Conservation (phyloP, 1,140 invertebrate species). For the Zaprionus kolodkinae region DNA sequence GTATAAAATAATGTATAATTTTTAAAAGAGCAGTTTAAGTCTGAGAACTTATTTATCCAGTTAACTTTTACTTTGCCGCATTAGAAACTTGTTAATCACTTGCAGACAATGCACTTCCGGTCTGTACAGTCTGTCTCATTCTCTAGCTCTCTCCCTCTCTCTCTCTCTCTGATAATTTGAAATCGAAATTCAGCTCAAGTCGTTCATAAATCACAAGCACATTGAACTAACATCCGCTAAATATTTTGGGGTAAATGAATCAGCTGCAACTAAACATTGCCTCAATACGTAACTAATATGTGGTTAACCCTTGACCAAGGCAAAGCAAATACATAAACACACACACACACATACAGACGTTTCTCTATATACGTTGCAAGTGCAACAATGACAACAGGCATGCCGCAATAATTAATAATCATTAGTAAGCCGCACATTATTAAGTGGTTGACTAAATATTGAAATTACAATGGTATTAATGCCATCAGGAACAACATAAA, state of each 20-base stretch:
- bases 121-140: background rate
- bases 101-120: background rate
- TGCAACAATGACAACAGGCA: constrained; percentile 43
- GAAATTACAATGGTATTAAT: constrained; percentile 79
- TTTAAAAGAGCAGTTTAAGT: background rate
- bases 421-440: constrained; percentile 81
- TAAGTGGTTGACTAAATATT: constrained; percentile 81
- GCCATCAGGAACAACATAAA: constrained; percentile 75
- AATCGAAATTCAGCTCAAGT: background rate
- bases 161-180: background rate
- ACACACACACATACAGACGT: background rate
- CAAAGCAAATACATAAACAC: constrained; percentile 14
- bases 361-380: background rate
- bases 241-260: constrained; percentile 41
- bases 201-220: constrained; percentile 28
- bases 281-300: constrained; percentile 63
- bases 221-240: constrained; percentile 28
- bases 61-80: background rate
- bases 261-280: constrained; percentile 40
- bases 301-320: constrained; percentile 57
- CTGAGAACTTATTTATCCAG: background rate
- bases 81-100: constrained; percentile 2
- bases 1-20: background rate
- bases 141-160: background rate
- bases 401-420: constrained; percentile 81